Evolutionary conservation across 2,888 invertebrate genomes (phyloP).

Genomic region (Ophion obscuratus): DNA sequence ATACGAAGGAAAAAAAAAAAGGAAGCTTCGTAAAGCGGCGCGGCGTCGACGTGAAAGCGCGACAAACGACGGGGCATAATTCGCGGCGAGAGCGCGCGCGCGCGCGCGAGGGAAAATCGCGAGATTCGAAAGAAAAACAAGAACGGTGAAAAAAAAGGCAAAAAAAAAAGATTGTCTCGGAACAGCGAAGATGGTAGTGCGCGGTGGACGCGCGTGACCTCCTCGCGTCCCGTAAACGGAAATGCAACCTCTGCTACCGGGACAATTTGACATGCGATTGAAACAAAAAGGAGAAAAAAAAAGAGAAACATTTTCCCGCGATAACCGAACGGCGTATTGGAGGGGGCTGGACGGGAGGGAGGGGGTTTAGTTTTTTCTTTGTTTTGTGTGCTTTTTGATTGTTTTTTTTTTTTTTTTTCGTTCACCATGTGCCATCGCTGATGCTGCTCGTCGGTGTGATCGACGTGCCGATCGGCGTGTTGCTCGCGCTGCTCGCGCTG

Average conservation of each 20-base stretch:
- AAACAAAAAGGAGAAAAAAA: conserved; percentile 1
- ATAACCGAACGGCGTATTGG: conserved; percentile 41
- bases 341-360: not conserved
- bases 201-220: conserved; percentile 19
- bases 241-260: conserved; percentile 39
- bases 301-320: conserved; percentile 10
- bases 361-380: not conserved
- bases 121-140: not conserved
- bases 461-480: conserved; percentile 68
- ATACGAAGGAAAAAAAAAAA: conserved; percentile 44
- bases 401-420: conserved; percentile 36
- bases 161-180: conserved; percentile 50
- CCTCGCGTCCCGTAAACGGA: conserved; percentile 8
- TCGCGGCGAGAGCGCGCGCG: conserved; percentile 8
- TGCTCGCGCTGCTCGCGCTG: conserved; percentile 69
- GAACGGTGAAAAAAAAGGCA: conserved; percentile 43
- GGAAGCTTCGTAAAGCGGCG: conserved; percentile 3
- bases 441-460: conserved; percentile 69
- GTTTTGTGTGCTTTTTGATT: conserved; percentile 20
- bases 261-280: conserved; percentile 64
- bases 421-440: conserved; percentile 79
- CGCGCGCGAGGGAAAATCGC: conserved; percentile 27
- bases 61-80: not conserved
- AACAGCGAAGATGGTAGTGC: conserved; percentile 27
- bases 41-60: conserved; percentile 27